Conservation (phyloP, 2,888 invertebrate species). For the Drosophila neutralis region DNA sequence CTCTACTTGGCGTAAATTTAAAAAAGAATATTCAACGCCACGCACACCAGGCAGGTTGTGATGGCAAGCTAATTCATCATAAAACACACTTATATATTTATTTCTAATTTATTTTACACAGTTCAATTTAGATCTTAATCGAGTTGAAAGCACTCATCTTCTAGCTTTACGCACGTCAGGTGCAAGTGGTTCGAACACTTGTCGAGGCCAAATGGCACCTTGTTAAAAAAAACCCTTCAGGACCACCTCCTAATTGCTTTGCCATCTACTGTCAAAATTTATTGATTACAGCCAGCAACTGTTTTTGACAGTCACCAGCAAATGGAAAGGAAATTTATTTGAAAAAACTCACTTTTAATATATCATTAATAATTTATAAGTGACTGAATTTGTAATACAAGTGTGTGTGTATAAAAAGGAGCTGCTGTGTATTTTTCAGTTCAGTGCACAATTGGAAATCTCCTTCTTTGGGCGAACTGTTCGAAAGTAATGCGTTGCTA, state of each 20-base stretch:
- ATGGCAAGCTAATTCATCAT: neutral
- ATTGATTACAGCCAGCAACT: slow-evolving; percentile 26
- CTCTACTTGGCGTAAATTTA: neutral
- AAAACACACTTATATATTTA: neutral
- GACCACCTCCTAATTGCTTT: slow-evolving; percentile 39
- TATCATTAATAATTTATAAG: slow-evolving; percentile 77
- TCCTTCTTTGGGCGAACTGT: slow-evolving; percentile 19
- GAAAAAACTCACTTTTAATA: slow-evolving; percentile 49
- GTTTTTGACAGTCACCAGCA: slow-evolving; percentile 52
- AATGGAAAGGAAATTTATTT: slow-evolving; percentile 29
- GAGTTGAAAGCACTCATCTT: slow-evolving; percentile 10
- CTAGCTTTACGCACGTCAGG: slow-evolving; percentile 3
- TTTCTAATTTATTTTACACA: neutral
- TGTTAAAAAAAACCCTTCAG: neutral
- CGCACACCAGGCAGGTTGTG: neutral
- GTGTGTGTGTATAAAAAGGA: slow-evolving; percentile 1
- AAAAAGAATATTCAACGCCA: neutral
- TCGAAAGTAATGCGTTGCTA: slow-evolving; percentile 39
- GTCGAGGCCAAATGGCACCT: neutral
- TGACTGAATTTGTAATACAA: slow-evolving; percentile 47
- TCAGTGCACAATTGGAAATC: slow-evolving; percentile 66
- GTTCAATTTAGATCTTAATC: neutral
- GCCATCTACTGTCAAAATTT: slow-evolving; percentile 37
- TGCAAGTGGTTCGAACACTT: neutral
- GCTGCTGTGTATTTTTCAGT: slow-evolving; percentile 46